Evolutionary conservation across 2,113 vertebrate genomes (phyloP).

Genomic region (Coptodon bakossiorum): DNA sequence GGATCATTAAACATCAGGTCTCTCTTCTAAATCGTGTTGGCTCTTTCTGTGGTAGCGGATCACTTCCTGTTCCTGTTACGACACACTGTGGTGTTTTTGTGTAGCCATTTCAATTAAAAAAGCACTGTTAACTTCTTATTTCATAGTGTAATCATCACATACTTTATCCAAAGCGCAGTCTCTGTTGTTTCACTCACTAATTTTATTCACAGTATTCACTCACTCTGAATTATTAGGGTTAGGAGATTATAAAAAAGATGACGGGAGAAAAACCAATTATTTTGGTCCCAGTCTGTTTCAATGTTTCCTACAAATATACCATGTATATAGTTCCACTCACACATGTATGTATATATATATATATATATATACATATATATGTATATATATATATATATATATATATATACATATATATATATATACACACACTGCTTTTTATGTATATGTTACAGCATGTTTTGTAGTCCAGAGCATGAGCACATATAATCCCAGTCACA

Average conservation of each 20-base stretch:
- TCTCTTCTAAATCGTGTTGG: background rate
- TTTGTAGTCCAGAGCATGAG: too few relatives aligned
- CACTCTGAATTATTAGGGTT: background rate
- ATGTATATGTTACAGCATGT: background rate
- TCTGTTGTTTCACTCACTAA: background rate
- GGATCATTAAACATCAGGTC: background rate
- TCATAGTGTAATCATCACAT: background rate
- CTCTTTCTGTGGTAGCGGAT: background rate
- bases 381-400: too few relatives aligned
- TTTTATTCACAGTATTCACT: too few relatives aligned
- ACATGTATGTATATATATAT: too few relatives aligned
- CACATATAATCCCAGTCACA: too few relatives aligned
- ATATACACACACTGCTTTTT: too few relatives aligned
- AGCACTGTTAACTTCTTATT: rapidly evolving
- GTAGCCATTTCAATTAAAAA: background rate
- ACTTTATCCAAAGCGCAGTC: background rate
- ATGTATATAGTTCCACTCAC: too few relatives aligned
- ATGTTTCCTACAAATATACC: too few relatives aligned
- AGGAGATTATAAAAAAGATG: background rate
- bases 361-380: background rate
- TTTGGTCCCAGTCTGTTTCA: too few relatives aligned
- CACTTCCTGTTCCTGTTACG: background rate
- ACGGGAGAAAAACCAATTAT: rapidly evolving
- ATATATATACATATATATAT: too few relatives aligned
- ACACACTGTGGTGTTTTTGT: background rate